These are phyloP conservation scores for Premnoplex brunnescens DNA, from an alignment of 2,797 vertebrate genomes.

Conservation along the genomic window DNA sequence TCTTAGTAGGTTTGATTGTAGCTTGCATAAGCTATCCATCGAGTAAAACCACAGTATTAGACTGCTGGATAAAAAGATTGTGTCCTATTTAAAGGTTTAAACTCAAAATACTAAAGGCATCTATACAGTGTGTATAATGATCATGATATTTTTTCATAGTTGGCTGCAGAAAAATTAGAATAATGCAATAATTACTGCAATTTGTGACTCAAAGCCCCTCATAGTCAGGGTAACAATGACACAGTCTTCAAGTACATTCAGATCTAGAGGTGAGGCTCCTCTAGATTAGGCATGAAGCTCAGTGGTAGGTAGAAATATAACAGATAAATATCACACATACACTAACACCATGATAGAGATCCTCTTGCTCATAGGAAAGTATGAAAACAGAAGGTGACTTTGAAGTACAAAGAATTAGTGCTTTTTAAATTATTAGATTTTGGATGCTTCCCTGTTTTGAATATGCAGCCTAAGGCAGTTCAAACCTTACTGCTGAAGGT, in stretches of 20 bases:
- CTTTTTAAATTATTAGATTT: not conserved
- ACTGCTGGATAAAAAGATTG: not conserved
- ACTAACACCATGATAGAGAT: not conserved
- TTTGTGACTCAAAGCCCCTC: not conserved
- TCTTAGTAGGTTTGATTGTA: not conserved
- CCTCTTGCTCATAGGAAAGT: not conserved
- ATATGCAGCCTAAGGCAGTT: not conserved
- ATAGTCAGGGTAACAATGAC: not conserved
- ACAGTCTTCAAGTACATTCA: not conserved
- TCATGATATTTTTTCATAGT: not conserved
- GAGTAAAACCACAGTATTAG: not conserved
- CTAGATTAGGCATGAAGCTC: not conserved
- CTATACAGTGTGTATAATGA: not conserved
- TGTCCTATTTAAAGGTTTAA: not conserved
- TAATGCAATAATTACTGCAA: not conserved
- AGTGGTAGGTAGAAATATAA: not conserved
- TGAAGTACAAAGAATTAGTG: not conserved
- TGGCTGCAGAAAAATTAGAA: not conserved
- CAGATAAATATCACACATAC: not conserved
- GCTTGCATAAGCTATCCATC: not conserved
- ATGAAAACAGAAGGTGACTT: not conserved
- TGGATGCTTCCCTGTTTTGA: not conserved
- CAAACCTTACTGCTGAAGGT: not conserved
- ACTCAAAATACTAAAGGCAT: not conserved
- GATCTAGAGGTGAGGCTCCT: not conserved